A percentile compares a stretch with the other conserved stretches of the same genome.
Evolutionary conservation across 2,113 vertebrate genomes (phyloP).

Genomic region (Menura novaehollandiae): DNA sequence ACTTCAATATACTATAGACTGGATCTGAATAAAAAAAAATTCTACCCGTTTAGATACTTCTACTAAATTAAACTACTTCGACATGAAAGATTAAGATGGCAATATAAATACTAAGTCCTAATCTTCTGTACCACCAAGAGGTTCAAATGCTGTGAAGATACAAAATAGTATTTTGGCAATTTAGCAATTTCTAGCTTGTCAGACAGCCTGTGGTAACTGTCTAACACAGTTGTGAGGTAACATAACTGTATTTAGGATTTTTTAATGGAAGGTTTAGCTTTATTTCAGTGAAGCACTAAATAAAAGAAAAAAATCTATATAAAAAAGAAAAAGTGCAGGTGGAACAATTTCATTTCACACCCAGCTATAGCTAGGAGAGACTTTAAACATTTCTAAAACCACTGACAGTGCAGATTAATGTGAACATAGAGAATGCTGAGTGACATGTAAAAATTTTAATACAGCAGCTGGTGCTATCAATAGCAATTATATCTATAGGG

Average conservation of each 20-base stretch:
- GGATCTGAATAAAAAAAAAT: background rate
- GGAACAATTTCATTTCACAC: background rate
- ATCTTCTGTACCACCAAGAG: background rate
- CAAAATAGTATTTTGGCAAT: background rate
- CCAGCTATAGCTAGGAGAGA: background rate
- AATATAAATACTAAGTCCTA: background rate
- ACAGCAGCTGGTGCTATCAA: background rate
- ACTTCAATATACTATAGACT: background rate
- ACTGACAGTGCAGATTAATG: background rate
- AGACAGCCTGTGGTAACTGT: background rate
- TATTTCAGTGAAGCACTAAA: background rate
- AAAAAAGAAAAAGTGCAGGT: background rate
- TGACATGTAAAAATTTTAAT: background rate
- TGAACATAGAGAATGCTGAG: background rate
- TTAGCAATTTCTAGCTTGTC: background rate
- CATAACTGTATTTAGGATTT: background rate
- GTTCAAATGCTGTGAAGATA: background rate
- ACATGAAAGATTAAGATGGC: background rate
- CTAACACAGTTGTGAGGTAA: background rate
- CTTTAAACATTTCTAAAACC: background rate
- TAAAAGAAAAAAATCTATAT: background rate
- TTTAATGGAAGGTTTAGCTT: background rate
- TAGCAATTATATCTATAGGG: background rate
- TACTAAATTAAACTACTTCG: background rate
- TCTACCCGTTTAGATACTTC: background rate